These are phyloP conservation scores for Drosophila micromelanica DNA, from an alignment of 1,140 invertebrate genomes.

Conservation along the genomic window DNA sequence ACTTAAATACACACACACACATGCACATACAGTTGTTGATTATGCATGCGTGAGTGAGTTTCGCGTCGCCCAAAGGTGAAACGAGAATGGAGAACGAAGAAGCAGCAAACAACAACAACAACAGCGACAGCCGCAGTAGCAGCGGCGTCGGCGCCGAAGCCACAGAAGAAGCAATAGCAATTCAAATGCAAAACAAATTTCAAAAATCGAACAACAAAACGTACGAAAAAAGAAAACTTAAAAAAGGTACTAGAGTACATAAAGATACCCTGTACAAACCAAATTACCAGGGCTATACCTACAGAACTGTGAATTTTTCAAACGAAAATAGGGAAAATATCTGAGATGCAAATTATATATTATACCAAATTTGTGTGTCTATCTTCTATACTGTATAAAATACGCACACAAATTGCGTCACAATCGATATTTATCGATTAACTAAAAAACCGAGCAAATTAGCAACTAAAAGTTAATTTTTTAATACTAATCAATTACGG, in stretches of 20 bases:
- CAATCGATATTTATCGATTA: too few relatives aligned
- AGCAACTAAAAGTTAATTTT: too few relatives aligned
- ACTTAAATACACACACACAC: conserved; percentile 12
- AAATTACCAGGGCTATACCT: too few relatives aligned
- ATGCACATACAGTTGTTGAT: conserved; percentile 56
- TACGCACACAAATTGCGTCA: too few relatives aligned
- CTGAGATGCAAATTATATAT: too few relatives aligned
- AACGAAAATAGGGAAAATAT: too few relatives aligned
- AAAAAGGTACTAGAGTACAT: neutral
- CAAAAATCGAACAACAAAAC: conserved; percentile 73
- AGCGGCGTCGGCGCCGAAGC: conserved; percentile 16
- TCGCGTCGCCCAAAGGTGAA: conserved; percentile 69
- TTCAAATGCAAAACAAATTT: conserved; percentile 79
- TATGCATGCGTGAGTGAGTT: conserved; percentile 71
- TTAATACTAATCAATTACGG: too few relatives aligned
- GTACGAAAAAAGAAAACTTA: conserved; percentile 28
- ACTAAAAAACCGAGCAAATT: too few relatives aligned
- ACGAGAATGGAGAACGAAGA: conserved; percentile 52
- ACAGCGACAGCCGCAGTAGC: conserved; percentile 2
- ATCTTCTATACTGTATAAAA: too few relatives aligned
- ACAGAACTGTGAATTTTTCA: too few relatives aligned
- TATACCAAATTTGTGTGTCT: too few relatives aligned
- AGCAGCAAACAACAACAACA: conserved; percentile 21
- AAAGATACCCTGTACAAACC: too few relatives aligned
- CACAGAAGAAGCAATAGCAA: conserved; percentile 76